phyloP scores from a whole-genome alignment of 2,113 vertebrate genomes.

The Macroglossus sobrinus region DNA sequence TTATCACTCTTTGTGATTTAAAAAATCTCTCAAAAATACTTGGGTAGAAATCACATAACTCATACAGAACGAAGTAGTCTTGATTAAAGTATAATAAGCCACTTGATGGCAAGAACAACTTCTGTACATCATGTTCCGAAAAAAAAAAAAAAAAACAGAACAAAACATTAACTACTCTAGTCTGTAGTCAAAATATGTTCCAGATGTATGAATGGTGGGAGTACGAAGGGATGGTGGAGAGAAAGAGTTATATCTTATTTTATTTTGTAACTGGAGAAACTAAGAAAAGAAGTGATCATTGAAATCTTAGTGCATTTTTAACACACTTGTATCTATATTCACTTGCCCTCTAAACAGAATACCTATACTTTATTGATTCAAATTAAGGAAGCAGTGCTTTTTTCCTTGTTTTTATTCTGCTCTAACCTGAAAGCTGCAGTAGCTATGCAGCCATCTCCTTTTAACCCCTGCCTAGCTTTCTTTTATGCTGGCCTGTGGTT shows the following conservation, averaged over 20 bases:
- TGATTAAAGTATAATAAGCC: conserved; percentile 25
- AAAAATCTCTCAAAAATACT: conserved; percentile 19
- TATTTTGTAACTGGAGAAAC: conserved; percentile 25
- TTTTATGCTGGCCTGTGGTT: not conserved
- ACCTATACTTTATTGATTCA: not conserved
- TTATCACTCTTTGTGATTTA: conserved; percentile 7
- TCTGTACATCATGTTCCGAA: not conserved
- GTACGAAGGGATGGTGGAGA: not conserved
- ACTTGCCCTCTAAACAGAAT: not conserved
- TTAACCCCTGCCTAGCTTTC: not conserved
- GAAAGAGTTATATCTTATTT: conserved; percentile 29
- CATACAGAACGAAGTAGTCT: not conserved
- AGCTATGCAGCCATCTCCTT: not conserved
- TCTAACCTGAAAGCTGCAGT: not conserved
- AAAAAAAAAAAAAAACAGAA: not conserved
- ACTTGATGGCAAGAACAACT: not conserved
- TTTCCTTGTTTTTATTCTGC: not conserved
- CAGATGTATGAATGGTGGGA: not conserved
- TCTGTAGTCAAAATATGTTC: not conserved
- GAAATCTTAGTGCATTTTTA: not conserved
- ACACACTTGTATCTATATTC: not conserved
- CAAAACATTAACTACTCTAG: not conserved
- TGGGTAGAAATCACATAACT: not conserved
- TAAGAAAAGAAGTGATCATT: not conserved
- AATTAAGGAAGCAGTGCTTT: not conserved